phyloP scores from a whole-genome alignment of 2,888 invertebrate genomes.

The Dastarcus helophoroides region DNA sequence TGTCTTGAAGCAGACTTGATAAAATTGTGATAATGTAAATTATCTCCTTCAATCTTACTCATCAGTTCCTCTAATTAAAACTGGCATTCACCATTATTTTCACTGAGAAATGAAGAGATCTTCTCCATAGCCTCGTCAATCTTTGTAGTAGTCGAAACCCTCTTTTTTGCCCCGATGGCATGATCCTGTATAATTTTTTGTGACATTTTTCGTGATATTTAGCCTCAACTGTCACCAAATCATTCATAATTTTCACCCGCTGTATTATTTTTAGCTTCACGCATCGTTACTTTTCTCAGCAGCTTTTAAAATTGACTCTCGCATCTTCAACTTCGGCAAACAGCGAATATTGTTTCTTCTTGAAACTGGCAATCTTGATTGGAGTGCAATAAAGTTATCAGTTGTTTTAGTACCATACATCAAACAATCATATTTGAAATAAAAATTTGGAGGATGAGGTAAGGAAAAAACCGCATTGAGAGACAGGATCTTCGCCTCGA shows the following conservation, averaged over 20 bases:
- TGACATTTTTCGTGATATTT: slow-evolving; percentile 10
- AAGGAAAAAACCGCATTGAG: slow-evolving; percentile 7
- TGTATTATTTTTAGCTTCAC: slow-evolving; percentile 8
- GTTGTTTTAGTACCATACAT: slow-evolving; percentile 9
- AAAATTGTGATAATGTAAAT: slow-evolving; percentile 10
- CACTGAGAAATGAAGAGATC: slow-evolving; percentile 11
- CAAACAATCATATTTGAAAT: slow-evolving; percentile 10
- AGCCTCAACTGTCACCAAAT: slow-evolving; percentile 11
- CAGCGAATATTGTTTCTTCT: not conserved
- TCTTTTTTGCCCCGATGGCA: slow-evolving; percentile 8
- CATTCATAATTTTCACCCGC: slow-evolving; percentile 7
- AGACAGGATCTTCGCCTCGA: slow-evolving; percentile 1
- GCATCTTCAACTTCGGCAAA: not conserved
- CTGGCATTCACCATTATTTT: slow-evolving; percentile 13
- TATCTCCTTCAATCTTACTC: slow-evolving; percentile 9
- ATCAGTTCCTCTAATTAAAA: slow-evolving; percentile 11
- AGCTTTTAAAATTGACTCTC: slow-evolving; percentile 1
- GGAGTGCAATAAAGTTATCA: slow-evolving; percentile 5
- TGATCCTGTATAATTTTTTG: not conserved
- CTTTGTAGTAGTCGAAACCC: slow-evolving; percentile 11
- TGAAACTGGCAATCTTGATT: slow-evolving; percentile 5
- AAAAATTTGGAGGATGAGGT: slow-evolving; percentile 3
- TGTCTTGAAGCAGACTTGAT: too few relatives aligned
- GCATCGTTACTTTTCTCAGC: slow-evolving; percentile 8
- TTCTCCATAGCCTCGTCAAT: slow-evolving; percentile 14